phyloP scores from a whole-genome alignment of 2,113 vertebrate species.

The Colossoma macropomum region DNA sequence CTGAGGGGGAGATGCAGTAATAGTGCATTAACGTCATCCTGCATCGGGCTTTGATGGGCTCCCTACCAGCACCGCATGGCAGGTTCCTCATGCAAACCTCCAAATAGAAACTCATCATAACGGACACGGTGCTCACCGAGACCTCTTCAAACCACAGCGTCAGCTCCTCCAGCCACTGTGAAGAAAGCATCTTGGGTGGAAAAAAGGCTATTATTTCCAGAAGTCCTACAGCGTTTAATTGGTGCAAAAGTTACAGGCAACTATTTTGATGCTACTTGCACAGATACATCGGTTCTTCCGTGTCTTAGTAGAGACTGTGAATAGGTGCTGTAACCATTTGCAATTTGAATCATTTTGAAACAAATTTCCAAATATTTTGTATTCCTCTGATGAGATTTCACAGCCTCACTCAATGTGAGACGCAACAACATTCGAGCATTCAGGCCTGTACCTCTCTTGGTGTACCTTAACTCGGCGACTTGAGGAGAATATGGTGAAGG shows the following conservation, averaged over 20 bases:
- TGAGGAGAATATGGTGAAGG: too few species aligned
- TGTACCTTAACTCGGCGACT: too few species aligned
- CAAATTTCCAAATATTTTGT: too few species aligned
- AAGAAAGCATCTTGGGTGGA: background rate
- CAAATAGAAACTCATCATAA: conserved; percentile 48
- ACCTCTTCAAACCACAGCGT: background rate
- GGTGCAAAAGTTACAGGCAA: background rate
- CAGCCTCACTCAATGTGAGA: too few species aligned
- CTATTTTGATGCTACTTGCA: background rate
- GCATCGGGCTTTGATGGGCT: conserved; percentile 63
- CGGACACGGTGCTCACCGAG: background rate
- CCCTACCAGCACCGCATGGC: conserved; percentile 39
- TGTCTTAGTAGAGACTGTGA: too few species aligned
- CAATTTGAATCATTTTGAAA: too few species aligned
- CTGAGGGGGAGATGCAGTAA: conserved; percentile 56
- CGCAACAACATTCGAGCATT: too few species aligned
- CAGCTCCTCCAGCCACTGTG: conserved; percentile 2
- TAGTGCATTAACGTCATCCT: conserved; percentile 67
- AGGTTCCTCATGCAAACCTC: conserved; percentile 43
- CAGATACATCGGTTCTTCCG: too few species aligned
- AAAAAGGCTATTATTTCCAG: background rate
- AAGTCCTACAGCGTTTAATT: background rate
- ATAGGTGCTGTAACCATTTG: too few species aligned
- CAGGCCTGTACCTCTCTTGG: too few species aligned
- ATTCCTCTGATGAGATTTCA: too few species aligned